These are phyloP conservation scores for Galemys pyrenaicus DNA, from an alignment of 2,113 vertebrate species.

Conservation along the genomic window DNA sequence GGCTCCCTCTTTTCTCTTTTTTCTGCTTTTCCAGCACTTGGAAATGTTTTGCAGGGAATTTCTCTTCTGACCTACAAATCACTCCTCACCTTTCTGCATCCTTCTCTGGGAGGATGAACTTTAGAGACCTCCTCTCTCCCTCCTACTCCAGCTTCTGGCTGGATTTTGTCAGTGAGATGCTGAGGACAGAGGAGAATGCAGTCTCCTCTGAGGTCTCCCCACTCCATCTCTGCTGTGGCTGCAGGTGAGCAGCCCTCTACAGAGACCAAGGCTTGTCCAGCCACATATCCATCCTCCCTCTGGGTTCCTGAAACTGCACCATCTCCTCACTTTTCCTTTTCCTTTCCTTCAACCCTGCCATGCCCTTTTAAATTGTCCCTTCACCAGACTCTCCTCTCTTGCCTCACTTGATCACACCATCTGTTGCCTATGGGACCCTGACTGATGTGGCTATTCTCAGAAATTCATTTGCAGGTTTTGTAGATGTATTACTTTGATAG, in stretches of 20 bases:
- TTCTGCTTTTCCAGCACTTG: neutral
- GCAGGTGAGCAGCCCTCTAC: too few relatives aligned
- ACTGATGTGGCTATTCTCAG: neutral
- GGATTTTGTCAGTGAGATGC: neutral
- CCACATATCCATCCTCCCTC: neutral
- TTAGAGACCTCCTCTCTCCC: neutral
- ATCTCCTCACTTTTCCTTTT: neutral
- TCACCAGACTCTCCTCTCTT: neutral
- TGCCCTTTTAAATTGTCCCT: neutral
- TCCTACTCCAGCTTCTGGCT: neutral
- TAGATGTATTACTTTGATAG: neutral
- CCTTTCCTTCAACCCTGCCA: neutral
- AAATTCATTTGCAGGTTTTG: neutral
- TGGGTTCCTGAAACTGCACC: neutral
- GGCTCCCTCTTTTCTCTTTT: neutral
- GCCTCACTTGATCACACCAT: neutral
- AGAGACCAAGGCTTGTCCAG: neutral
- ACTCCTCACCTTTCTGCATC: neutral
- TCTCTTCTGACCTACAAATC: neutral
- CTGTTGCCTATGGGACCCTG: neutral
- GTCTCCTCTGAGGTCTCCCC: neutral
- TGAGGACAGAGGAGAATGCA: neutral
- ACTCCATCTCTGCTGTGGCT: too few relatives aligned
- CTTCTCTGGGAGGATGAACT: neutral
- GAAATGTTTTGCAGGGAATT: neutral